Base-by-base conservation (phyloP, 1,140 invertebrate species). In the Calephelis virginiensis region DNA sequence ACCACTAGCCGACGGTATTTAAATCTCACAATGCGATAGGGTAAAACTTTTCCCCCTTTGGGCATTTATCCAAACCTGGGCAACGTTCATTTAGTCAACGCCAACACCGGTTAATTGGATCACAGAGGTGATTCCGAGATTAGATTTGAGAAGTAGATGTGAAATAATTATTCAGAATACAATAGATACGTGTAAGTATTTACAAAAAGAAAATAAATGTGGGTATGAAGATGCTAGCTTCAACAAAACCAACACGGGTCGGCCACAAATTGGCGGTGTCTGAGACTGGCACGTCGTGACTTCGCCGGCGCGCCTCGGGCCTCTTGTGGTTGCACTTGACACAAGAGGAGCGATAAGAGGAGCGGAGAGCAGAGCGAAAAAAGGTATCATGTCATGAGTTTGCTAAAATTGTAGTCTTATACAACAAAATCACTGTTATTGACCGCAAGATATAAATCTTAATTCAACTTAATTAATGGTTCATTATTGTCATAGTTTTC, bases 241-340 rank as follows among this genome's bases (percentile, higher is more conserved):
- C 82, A 87, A 87, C 87, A 89, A 90, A 90, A 90, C 86, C 88
- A 90, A 90, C 87, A 90, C 76, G 78, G 86, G 82, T 79, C 81
- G 74, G 85, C 81, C 84, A 80, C 86, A 89, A 89, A 90, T 90
- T 90, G 87, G 85, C 83, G 83, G 85, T 82, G 80, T 81, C 72
- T 70, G 81, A 68, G 76, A 73, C 74, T 71, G 78, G 77, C 78
- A 78, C 74, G 85, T 85, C 86, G 86, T 85, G 85, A 86, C 85
- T 77, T 73, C 72, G 73, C 73, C 66, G 75, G 67, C 76, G 81
- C 71, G 81, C 81, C 83, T 78, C 79, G 74, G 82, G 85, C 81
- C 43, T 46, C 46, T 66, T 10, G 60, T 56, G 28, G 60, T 9
- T 56, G 28, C 43, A 69, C 49, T 43, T 17, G 62, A 68, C 53